These are phyloP conservation scores for Acronicta psi DNA, from an alignment of 2,888 invertebrate species.

Conservation along the genomic window DNA sequence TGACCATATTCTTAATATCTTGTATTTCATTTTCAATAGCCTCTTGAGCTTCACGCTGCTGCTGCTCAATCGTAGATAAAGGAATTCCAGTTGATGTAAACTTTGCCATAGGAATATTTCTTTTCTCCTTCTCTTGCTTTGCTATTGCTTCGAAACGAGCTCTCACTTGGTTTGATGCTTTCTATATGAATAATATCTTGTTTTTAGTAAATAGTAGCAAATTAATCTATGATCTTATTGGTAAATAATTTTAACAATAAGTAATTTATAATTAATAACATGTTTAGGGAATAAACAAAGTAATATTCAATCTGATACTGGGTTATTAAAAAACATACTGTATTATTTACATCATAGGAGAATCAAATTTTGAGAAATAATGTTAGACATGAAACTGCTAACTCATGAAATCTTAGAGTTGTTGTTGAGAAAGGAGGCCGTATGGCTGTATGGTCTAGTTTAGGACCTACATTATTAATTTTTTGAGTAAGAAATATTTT, in stretches of 20 bases:
- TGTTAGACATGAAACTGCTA: too few species aligned
- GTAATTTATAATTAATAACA: not conserved
- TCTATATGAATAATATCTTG: conserved; percentile 52
- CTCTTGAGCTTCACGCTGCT: conserved; percentile 62
- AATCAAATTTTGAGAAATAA: too few species aligned
- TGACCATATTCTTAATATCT: conserved; percentile 74
- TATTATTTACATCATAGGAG: too few species aligned
- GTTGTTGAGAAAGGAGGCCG: too few species aligned
- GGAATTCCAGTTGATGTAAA: conserved; percentile 74
- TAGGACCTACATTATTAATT: too few species aligned
- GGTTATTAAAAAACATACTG: too few species aligned
- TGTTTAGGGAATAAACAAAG: too few species aligned
- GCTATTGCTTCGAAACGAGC: conserved; percentile 72
- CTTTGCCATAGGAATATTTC: conserved; percentile 62
- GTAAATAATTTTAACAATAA: not conserved
- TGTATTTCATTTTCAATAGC: conserved; percentile 67
- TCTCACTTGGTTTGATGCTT: conserved; percentile 60
- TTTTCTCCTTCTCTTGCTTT: conserved; percentile 66
- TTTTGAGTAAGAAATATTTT: too few species aligned
- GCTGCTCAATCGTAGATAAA: conserved; percentile 64
- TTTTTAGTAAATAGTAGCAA: not conserved
- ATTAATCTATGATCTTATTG: too few species aligned
- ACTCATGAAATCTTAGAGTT: too few species aligned
- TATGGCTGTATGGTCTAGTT: too few species aligned
- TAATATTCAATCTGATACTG: too few species aligned